Conservation (phyloP, 2,113 vertebrate genomes). For the Corythoichthys haematopterus region DNA sequence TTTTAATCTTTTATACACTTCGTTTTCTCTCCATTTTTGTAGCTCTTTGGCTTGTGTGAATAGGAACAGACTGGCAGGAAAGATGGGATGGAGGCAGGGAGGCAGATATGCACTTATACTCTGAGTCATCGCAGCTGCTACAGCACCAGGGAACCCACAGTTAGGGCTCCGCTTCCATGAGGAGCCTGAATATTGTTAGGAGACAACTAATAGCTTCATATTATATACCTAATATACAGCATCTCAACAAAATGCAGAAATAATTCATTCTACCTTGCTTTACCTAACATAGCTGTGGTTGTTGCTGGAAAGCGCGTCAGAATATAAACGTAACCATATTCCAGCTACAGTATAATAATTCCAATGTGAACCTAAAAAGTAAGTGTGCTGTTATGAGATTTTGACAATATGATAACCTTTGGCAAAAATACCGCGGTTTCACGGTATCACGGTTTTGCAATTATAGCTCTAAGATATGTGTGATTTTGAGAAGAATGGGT, state of each 20-base stretch:
- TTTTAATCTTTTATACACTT: neutral
- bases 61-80: neutral
- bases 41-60: neutral
- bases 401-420: too few relatives aligned
- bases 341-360: too few relatives aligned
- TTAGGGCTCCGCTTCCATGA: conserved; percentile 18
- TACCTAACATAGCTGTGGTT: neutral
- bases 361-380: neutral
- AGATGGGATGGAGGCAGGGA: conserved; percentile 8
- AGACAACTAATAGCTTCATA: neutral
- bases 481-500: too few relatives aligned
- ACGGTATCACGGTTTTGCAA: too few relatives aligned
- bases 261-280: neutral
- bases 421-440: too few relatives aligned
- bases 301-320: neutral
- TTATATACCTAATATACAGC: neutral
- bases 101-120: neutral
- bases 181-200: conserved; percentile 13
- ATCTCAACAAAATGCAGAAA: neutral
- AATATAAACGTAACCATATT: neutral
- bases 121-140: conserved; percentile 57
- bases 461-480: too few relatives aligned
- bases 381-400: too few relatives aligned
- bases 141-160: conserved; percentile 38
- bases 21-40: neutral